Evolutionary conservation across 1,140 invertebrate species (phyloP).

Genomic region (Drosophila pruinosa): DNA sequence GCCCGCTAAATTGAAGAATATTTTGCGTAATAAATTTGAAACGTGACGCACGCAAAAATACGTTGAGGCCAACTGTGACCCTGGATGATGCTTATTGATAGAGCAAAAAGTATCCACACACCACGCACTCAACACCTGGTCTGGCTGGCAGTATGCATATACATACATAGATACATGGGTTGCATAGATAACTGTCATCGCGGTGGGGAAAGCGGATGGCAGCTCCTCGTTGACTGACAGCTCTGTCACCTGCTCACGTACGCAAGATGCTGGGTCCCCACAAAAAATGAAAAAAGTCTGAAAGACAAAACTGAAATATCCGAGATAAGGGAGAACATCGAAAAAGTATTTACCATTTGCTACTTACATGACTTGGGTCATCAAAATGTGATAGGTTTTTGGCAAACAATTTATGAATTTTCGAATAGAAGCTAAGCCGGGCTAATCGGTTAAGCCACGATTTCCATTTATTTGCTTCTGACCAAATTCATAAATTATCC

Average conservation of each 20-base stretch:
- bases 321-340: background rate
- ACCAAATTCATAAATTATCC: constrained; percentile 66
- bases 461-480: constrained; percentile 41
- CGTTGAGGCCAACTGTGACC: constrained; percentile 49
- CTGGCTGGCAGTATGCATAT: constrained; percentile 10
- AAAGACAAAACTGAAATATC: background rate
- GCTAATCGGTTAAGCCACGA: constrained; percentile 36
- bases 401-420: constrained; percentile 66
- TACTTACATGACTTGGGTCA: constrained; percentile 11
- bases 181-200: constrained; percentile 59
- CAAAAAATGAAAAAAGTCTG: background rate
- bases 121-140: background rate
- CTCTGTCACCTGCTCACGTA: constrained; percentile 74
- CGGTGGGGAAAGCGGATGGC: background rate
- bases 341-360: constrained; percentile 48
- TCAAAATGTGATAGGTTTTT: constrained; percentile 50
- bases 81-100: constrained; percentile 51
- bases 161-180: background rate
- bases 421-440: constrained; percentile 43
- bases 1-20: constrained; percentile 66
- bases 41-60: constrained; percentile 60
- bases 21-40: constrained; percentile 74
- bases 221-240: constrained; percentile 47
- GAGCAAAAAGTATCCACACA: constrained; percentile 43
- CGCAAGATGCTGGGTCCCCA: constrained; percentile 16